These are phyloP conservation scores for Chaetura pelagica DNA, from an alignment of 2,113 vertebrate species.

Conservation along the genomic window DNA sequence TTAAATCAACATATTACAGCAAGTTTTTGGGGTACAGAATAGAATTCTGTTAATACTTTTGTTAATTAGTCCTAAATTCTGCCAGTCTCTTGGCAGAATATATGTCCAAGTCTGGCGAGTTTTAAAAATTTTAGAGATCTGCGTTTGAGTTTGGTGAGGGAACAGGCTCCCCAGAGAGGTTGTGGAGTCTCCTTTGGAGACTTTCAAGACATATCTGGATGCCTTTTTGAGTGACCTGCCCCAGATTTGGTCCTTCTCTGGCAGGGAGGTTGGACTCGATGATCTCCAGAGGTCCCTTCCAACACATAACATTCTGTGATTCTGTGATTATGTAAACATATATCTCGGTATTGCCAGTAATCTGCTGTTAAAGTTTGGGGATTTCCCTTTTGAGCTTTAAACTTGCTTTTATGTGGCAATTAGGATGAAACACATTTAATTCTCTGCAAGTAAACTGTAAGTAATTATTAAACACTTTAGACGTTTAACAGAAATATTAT, in stretches of 20 bases:
- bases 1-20: background rate
- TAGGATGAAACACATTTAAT: slow-evolving; percentile 2
- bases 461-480: slow-evolving; percentile 23
- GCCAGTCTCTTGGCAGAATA: background rate
- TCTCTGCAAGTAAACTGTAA: slow-evolving; percentile 7
- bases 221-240: too few species aligned
- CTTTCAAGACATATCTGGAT: too few species aligned
- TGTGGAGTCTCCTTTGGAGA: too few species aligned
- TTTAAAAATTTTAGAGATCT: background rate
- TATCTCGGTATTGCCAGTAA: background rate
- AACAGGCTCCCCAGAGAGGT: background rate
- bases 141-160: background rate
- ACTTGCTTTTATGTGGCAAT: background rate
- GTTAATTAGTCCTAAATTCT: background rate
- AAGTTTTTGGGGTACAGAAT: background rate
- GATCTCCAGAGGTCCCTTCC: too few species aligned
- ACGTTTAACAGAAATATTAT: background rate
- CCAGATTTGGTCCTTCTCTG: too few species aligned
- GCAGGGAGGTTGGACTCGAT: too few species aligned
- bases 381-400: background rate
- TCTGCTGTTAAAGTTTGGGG: background rate
- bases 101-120: background rate
- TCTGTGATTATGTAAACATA: too few species aligned
- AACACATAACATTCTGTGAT: too few species aligned
- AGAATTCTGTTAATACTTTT: background rate